Percentiles rank a stretch among this genome's conserved stretches.
Evolutionary conservation across 1,140 invertebrate genomes (phyloP).

Genomic region (Saccostrea echinata): DNA sequence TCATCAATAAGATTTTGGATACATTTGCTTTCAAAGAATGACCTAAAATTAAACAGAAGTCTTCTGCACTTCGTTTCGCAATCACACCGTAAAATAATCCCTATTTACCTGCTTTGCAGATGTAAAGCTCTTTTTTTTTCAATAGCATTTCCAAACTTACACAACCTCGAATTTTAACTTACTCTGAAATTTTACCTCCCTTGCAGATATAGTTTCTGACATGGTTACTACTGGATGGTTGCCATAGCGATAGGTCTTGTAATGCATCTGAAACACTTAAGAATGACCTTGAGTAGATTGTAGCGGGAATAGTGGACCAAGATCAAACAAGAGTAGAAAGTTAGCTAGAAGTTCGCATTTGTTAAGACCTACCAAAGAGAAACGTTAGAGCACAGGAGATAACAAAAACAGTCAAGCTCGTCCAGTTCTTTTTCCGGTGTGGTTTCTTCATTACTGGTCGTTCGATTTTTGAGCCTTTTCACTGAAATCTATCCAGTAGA

Average conservation of each 20-base stretch:
- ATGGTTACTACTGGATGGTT: not conserved
- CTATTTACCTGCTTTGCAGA: too few relatives aligned
- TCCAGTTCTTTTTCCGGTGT: not conserved
- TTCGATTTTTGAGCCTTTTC: not conserved
- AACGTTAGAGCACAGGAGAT: not conserved
- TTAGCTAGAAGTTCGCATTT: too few relatives aligned
- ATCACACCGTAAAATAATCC: too few relatives aligned
- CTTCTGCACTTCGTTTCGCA: too few relatives aligned
- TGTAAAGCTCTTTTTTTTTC: too few relatives aligned
- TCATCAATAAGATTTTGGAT: constrained; percentile 51
- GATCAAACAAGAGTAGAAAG: not conserved
- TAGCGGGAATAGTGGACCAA: too few relatives aligned
- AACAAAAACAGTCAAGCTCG: not conserved
- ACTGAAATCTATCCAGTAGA: not conserved
- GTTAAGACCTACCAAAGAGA: not conserved
- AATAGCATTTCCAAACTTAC: not conserved
- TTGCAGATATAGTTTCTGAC: not conserved
- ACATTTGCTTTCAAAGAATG: not conserved
- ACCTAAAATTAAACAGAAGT: not conserved
- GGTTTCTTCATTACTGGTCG: not conserved
- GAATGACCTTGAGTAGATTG: not conserved
- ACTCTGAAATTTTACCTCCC: not conserved
- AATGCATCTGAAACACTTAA: not conserved
- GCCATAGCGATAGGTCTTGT: not conserved
- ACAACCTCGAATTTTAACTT: not conserved